Evolutionary conservation across 92 coral and sea anemone species (phyloP).

Genomic region (Isaurus tuberculatus): DNA sequence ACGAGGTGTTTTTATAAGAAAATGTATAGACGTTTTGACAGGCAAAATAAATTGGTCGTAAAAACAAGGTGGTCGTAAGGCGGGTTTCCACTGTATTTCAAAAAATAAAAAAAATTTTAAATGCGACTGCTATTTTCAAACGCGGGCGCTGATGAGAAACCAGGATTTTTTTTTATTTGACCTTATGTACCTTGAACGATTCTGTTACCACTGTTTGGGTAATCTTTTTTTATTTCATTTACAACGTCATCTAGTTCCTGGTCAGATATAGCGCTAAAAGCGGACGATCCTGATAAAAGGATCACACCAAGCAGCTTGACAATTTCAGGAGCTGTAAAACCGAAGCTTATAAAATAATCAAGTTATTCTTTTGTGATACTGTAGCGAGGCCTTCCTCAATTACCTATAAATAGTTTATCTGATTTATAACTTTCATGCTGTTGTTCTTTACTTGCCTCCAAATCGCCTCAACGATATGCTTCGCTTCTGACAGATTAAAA

Average conservation of each 20-base stretch:
- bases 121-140: no score
- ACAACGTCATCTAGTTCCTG: constrained; percentile 57
- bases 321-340: constrained; percentile 13
- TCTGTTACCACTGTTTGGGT: constrained; percentile 37
- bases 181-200: constrained; percentile 30
- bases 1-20: no score
- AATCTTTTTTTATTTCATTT: constrained; percentile 42
- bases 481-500: not conserved
- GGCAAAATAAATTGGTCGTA: no score
- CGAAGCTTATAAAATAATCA: constrained; percentile 25
- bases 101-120: no score
- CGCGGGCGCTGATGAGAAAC: no score
- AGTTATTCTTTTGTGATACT: constrained; percentile 41
- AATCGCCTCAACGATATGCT: not conserved
- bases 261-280: constrained; percentile 48
- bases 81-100: no score
- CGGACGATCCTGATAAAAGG: not conserved
- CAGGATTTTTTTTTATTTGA: no score
- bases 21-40: no score
- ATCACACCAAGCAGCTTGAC: constrained; percentile 32
- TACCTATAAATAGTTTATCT: constrained; percentile 17
- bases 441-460: no score
- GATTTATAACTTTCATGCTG: not conserved
- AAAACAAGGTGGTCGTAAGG: no score
- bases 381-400: constrained; percentile 42